Conservation (phyloP, 2,113 vertebrate genomes). For the Rallus limicola region DNA sequence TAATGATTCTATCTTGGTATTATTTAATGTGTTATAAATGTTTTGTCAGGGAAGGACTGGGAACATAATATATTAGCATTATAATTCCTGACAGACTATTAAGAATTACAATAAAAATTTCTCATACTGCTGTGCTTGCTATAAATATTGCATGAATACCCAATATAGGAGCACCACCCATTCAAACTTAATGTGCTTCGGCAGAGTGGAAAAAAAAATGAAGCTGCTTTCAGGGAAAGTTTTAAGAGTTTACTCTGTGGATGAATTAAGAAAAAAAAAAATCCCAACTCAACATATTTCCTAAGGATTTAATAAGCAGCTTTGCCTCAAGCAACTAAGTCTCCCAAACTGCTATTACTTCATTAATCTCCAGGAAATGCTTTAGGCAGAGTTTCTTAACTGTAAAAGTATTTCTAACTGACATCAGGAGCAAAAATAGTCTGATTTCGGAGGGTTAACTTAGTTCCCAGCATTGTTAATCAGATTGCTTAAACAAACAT, state of each 20-base stretch:
- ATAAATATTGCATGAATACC: background rate
- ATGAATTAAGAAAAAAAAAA: background rate
- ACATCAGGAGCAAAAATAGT: background rate
- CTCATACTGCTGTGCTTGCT: background rate
- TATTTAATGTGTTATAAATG: background rate
- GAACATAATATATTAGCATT: background rate
- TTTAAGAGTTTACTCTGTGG: background rate
- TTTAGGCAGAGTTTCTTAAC: background rate
- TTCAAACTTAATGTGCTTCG: background rate
- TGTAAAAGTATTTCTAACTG: background rate
- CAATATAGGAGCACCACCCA: background rate
- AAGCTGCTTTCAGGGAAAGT: background rate
- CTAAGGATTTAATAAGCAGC: background rate
- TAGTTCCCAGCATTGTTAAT: background rate
- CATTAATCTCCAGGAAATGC: slow-evolving; percentile 10
- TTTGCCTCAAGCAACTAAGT: background rate
- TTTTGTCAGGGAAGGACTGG: background rate
- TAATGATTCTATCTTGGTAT: background rate
- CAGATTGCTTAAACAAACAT: background rate
- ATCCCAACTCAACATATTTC: background rate
- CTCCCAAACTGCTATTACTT: background rate
- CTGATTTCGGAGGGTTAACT: background rate
- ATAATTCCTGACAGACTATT: background rate
- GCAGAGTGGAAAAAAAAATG: background rate
- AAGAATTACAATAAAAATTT: background rate